These are phyloP conservation scores for Cephus pulcher DNA, from an alignment of 2,888 invertebrate species.

Conservation along the genomic window DNA sequence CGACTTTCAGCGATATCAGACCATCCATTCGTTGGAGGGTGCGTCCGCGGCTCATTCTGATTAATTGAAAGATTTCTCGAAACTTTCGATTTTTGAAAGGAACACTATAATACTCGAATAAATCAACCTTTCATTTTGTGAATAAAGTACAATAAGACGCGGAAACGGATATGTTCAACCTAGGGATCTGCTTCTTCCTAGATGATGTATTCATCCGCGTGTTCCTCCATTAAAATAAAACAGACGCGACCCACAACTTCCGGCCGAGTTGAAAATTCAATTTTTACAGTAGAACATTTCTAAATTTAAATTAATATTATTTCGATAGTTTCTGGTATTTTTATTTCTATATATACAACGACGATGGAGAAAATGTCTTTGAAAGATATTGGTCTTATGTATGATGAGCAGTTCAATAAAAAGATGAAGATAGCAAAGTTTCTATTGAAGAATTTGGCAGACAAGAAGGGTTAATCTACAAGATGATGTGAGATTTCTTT, in stretches of 20 bases:
- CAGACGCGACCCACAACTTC: neutral
- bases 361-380: slow-evolving; percentile 34
- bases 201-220: neutral
- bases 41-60: slow-evolving; percentile 21
- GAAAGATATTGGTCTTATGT: slow-evolving; percentile 52
- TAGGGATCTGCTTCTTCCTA: neutral
- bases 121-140: neutral
- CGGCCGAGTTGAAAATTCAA: slow-evolving; percentile 7
- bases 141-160: neutral
- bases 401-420: slow-evolving; percentile 69
- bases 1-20: slow-evolving; percentile 48
- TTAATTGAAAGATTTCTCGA: neutral
- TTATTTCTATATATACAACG: neutral
- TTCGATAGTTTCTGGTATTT: neutral
- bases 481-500: neutral
- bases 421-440: slow-evolving; percentile 67
- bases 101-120: neutral
- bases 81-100: neutral
- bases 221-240: neutral
- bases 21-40: slow-evolving; percentile 41
- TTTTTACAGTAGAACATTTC: slow-evolving; percentile 5
- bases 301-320: neutral
- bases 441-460: slow-evolving; percentile 64
- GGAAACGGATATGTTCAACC: neutral
- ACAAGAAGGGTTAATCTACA: slow-evolving; percentile 50